Evolutionary conservation across 2,797 vertebrate species (phyloP).

Genomic region (Melanotaenia pygmaea): DNA sequence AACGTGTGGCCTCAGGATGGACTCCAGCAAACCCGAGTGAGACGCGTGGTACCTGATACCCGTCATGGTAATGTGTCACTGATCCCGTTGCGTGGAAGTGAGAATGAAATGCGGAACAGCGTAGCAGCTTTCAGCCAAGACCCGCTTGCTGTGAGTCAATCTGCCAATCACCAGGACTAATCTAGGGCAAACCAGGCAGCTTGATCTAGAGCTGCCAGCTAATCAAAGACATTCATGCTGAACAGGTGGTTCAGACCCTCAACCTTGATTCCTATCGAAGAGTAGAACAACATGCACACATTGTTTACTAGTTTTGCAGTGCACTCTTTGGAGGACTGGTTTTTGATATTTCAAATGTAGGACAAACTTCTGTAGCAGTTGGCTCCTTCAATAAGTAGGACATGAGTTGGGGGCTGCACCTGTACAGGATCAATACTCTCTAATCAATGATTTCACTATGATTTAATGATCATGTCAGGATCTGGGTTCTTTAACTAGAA

Average conservation of each 20-base stretch:
- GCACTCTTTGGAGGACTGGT: background rate
- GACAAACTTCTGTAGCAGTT: background rate
- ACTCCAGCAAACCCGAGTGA: constrained; percentile 69
- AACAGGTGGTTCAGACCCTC: constrained; percentile 58
- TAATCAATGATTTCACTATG: constrained; percentile 66
- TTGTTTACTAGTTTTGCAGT: constrained; percentile 8
- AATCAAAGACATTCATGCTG: constrained; percentile 67
- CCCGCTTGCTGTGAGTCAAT: constrained; percentile 89
- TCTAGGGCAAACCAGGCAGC: constrained; percentile 42
- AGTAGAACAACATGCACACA: constrained; percentile 18
- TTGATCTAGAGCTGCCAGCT: constrained; percentile 35
- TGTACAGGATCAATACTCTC: constrained; percentile 55
- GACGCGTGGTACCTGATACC: constrained; percentile 76
- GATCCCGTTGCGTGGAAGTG: constrained; percentile 92
- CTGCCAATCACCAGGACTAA: constrained; percentile 75
- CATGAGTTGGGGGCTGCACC: constrained; percentile 32
- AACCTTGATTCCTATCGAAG: constrained; percentile 14
- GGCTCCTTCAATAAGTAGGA: background rate
- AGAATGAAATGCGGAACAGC: constrained; percentile 96
- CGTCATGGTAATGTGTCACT: constrained; percentile 91
- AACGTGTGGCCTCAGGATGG: constrained; percentile 89
- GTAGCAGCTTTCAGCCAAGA: constrained; percentile 91
- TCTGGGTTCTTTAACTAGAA: constrained; percentile 59
- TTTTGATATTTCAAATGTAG: background rate
- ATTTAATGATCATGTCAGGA: constrained; percentile 42